These are phyloP conservation scores for Anaspis maculata DNA, from an alignment of 2,888 invertebrate species.

Conservation along the genomic window DNA sequence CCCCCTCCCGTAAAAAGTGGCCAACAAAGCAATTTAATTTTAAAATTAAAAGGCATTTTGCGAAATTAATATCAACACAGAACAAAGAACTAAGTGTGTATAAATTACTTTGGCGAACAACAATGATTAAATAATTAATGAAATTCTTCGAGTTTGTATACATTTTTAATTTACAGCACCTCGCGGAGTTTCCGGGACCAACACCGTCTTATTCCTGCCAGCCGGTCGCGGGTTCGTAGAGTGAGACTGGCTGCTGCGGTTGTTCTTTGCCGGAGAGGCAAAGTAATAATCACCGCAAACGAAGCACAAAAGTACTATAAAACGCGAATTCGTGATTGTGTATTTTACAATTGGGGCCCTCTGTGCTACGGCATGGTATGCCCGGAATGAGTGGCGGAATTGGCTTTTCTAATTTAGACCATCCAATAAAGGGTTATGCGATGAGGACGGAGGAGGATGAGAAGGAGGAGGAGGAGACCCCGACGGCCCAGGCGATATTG, in stretches of 20 bases:
- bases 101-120: conserved; percentile 34
- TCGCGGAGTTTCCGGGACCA: conserved; percentile 20
- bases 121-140: conserved; percentile 40
- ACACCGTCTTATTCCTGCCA: conserved; percentile 13
- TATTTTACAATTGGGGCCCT: conserved; percentile 33
- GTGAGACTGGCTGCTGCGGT: too few relatives aligned
- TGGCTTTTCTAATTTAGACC: conserved; percentile 40
- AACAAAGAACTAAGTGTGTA: conserved; percentile 21
- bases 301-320: conserved; percentile 31
- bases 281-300: conserved; percentile 33
- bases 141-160: conserved; percentile 37
- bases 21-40: conserved; percentile 22
- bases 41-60: conserved; percentile 27
- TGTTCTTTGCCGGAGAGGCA: too few relatives aligned
- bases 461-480: too few relatives aligned
- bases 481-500: conserved; percentile 28
- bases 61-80: conserved; percentile 31
- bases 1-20: conserved; percentile 9
- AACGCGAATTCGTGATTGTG: conserved; percentile 35
- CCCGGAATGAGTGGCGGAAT: conserved; percentile 35
- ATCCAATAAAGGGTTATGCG: conserved; percentile 36
- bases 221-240: too few relatives aligned
- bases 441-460: too few relatives aligned
- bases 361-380: conserved; percentile 25
- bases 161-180: conserved; percentile 38